Evolutionary conservation across 64 coral and sea anemone species (phyloP), one percentile per base, ranked within the genome.

Genomic region (Stichodactyla mertensii): DNA sequence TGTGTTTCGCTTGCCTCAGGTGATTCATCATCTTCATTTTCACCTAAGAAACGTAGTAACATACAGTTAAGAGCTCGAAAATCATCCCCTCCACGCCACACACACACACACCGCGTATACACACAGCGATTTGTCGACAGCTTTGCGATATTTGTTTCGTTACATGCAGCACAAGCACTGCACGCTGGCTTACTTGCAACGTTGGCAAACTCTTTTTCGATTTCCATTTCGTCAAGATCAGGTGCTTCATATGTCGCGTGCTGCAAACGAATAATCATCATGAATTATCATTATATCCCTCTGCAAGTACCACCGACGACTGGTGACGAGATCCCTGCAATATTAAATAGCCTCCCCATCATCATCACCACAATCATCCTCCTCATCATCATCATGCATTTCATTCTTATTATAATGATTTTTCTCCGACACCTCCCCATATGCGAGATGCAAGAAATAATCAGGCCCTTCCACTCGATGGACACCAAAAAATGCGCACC

Each of bases 161-260:
- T 59, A 59, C 15, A 12, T 59, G 57, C 57, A 59, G 57, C 4
- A 59, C 1, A 59, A 16, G 2, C 36, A 45, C 36, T 45, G 0
- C 57, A 59, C 15, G n/a, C n/a, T 2, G 20, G 24, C 69, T 36
- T 31, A 74, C 26, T 31, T 58, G 83, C 16, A 19, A 24, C 10
- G 55, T 62, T 84, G 27, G 26, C 82, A 55, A 52, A 11, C 14
- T 98, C 93, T 23, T 90, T 59, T 45, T 93, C 86, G 78, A 93
- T 90, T 55, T 85, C 69, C 15, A 64, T 28, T 57, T 98, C 96
- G 52, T 98, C 96, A 52, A 92, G 87, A 86, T 98, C 96, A 13
- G 87, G 92, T 10, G 96, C 88, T 36, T 98, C 96, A 52, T 98
- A 98, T 23, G 87, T 94, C 9, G 96, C 96, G 60, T 98, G 96